phyloP scores from a whole-genome alignment of 2,888 invertebrate species.

The Perizoma affinitatum region DNA sequence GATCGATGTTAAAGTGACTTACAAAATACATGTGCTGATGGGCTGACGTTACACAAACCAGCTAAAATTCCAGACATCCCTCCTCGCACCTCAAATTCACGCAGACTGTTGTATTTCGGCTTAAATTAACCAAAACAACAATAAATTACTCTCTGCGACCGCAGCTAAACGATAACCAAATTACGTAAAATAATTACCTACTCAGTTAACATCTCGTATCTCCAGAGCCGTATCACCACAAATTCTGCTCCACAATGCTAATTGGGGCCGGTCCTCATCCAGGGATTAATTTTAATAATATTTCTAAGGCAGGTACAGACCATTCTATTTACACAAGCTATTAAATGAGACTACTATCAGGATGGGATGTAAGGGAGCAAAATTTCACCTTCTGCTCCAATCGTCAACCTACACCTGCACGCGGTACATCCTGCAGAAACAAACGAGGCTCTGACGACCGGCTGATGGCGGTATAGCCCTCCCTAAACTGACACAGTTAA shows the following conservation, averaged over 20 bases:
- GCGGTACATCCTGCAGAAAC: too few species aligned
- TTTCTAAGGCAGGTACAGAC: constrained; percentile 34
- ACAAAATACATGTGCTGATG: too few species aligned
- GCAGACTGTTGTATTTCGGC: too few species aligned
- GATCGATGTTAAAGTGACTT: background rate
- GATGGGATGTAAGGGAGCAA: too few species aligned
- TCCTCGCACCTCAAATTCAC: too few species aligned
- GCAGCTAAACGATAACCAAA: constrained; percentile 25
- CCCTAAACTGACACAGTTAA: too few species aligned
- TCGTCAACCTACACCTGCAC: too few species aligned
- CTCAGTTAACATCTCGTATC: constrained; percentile 32
- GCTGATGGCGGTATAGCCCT: too few species aligned
- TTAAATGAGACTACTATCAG: background rate
- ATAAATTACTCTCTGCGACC: constrained; percentile 18
- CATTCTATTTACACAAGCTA: background rate
- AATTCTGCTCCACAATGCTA: constrained; percentile 37
- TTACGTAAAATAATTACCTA: constrained; percentile 25
- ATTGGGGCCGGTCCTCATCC: constrained; percentile 41
- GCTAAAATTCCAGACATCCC: too few species aligned
- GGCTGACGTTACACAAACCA: too few species aligned
- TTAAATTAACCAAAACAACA: constrained; percentile 3
- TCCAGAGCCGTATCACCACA: constrained; percentile 27
- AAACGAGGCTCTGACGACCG: too few species aligned
- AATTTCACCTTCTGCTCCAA: too few species aligned
- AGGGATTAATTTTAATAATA: constrained; percentile 54